These are phyloP conservation scores for Lethenteron camtschaticum DNA, from an alignment of 2,113 vertebrate species.

Conservation along the genomic window DNA sequence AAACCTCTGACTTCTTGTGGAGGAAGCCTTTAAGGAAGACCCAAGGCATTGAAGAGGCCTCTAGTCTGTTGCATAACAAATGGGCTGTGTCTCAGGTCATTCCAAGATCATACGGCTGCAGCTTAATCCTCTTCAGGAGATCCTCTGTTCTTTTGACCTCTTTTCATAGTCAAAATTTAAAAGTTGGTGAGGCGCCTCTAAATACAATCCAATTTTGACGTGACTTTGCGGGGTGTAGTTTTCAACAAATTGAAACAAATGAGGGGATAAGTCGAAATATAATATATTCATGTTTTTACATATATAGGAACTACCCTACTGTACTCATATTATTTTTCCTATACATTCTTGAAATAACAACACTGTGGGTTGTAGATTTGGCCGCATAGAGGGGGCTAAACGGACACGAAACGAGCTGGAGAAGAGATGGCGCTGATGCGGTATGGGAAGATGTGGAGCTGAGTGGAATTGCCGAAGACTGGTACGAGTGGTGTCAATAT, in stretches of 20 bases:
- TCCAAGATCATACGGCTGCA: not conserved
- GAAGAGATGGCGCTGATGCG: too few relatives aligned
- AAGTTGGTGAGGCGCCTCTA: not conserved
- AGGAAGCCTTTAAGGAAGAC: slow-evolving; percentile 1
- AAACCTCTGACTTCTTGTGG: not conserved
- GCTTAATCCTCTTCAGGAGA: not conserved
- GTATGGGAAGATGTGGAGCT: too few relatives aligned
- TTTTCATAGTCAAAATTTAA: not conserved
- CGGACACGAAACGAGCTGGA: too few relatives aligned
- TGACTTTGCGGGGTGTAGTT: slow-evolving; percentile 1
- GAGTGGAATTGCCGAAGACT: too few relatives aligned
- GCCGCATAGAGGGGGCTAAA: too few relatives aligned
- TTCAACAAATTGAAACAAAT: slow-evolving; percentile 5
- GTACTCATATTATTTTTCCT: too few relatives aligned
- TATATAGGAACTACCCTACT: too few relatives aligned
- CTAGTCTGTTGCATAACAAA: not conserved
- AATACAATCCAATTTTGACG: not conserved
- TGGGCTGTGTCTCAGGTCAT: not conserved
- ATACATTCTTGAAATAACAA: too few relatives aligned
- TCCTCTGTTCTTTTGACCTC: not conserved
- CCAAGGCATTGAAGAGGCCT: slow-evolving; percentile 7
- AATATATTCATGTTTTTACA: too few relatives aligned
- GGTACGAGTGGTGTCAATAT: too few relatives aligned
- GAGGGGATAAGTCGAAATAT: not conserved
- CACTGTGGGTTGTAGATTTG: too few relatives aligned